These are phyloP conservation scores for Clanis bilineata DNA, from an alignment of 2,888 invertebrate genomes.

Conservation along the genomic window DNA sequence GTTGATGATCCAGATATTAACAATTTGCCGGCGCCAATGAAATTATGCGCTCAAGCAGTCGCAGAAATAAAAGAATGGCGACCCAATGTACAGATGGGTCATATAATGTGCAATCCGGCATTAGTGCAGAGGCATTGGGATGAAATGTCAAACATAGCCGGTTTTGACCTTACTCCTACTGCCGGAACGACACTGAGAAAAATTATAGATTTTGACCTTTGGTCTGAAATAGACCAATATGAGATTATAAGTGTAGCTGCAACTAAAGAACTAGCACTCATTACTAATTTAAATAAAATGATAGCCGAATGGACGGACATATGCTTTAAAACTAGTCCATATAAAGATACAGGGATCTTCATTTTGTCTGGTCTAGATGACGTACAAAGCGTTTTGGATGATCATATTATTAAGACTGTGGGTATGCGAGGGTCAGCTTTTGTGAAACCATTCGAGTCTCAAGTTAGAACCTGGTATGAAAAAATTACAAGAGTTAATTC, in stretches of 20 bases:
- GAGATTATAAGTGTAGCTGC: constrained; percentile 93
- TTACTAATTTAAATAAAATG: constrained; percentile 89
- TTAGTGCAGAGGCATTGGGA: constrained; percentile 92
- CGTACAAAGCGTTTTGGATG: constrained; percentile 89
- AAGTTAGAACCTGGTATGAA: constrained; percentile 89
- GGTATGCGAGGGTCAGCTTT: constrained; percentile 93
- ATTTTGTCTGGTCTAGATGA: constrained; percentile 90
- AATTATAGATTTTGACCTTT: constrained; percentile 87
- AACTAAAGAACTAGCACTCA: constrained; percentile 88
- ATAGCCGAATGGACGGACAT: constrained; percentile 90
- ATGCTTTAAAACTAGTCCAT: constrained; percentile 85
- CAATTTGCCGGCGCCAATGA: constrained; percentile 91
- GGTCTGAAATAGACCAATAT: constrained; percentile 87
- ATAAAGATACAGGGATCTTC: constrained; percentile 88
- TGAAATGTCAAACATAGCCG: constrained; percentile 90
- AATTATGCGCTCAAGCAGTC: constrained; percentile 85
- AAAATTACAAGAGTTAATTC: constrained; percentile 85
- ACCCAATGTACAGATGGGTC: constrained; percentile 90
- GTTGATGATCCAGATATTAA: constrained; percentile 90
- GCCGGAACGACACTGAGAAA: constrained; percentile 92
- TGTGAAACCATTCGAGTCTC: constrained; percentile 90
- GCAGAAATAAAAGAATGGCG: constrained; percentile 86
- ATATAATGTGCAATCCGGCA: constrained; percentile 94
- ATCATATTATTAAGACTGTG: constrained; percentile 91
- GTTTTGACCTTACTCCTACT: constrained; percentile 92